Conservation (phyloP, 2,797 vertebrate genomes). For the Somateria mollissima region DNA sequence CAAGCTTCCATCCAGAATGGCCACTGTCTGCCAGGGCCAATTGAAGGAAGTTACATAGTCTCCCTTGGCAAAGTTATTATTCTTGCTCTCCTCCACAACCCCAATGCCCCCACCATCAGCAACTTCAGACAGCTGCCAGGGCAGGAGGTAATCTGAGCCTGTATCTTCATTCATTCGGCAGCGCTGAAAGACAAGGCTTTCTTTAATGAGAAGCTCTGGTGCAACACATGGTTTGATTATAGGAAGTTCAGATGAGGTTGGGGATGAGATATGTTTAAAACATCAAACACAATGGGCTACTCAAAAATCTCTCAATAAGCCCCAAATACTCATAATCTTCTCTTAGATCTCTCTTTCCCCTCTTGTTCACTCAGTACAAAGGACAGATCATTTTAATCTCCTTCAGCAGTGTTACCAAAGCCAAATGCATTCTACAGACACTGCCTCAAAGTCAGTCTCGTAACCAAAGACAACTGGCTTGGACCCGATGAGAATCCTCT, state of each 20-base stretch:
- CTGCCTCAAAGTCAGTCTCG: background rate
- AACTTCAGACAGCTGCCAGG: constrained; percentile 87
- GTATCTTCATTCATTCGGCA: constrained; percentile 94
- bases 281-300: background rate
- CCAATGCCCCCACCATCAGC: constrained; percentile 91
- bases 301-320: background rate
- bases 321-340: background rate
- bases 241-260: background rate
- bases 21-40: constrained; percentile 93
- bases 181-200: constrained; percentile 79
- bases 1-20: constrained; percentile 81
- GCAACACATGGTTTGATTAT: background rate
- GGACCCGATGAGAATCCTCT: background rate
- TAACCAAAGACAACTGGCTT: fast-evolving
- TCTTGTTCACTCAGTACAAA: background rate
- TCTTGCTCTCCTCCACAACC: constrained; percentile 86
- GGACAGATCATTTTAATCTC: background rate
- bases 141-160: constrained; percentile 83
- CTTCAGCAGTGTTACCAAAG: background rate
- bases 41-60: constrained; percentile 88
- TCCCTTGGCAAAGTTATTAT: constrained; percentile 72
- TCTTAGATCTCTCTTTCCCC: background rate
- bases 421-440: fast-evolving
- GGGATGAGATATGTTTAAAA: background rate
- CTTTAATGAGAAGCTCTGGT: background rate